Conservation (phyloP, 2,888 invertebrate genomes). For the Dendrolimus pini region DNA sequence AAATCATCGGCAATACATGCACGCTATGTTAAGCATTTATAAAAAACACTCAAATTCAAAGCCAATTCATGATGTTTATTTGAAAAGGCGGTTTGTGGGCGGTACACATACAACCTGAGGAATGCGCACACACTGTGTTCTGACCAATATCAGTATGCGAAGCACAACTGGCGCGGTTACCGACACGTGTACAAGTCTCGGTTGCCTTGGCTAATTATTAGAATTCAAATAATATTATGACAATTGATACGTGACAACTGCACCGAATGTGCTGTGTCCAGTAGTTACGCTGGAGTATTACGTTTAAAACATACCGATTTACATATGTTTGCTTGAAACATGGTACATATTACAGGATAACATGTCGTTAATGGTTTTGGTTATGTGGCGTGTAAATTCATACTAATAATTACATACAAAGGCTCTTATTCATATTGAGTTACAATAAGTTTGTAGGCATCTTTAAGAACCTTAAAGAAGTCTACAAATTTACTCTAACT, state of each 20-base stretch:
- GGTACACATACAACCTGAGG: slow-evolving; percentile 25
- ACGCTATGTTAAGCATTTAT: not conserved
- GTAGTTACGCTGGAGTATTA: too few species aligned
- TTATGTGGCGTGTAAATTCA: too few species aligned
- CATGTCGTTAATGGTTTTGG: too few species aligned
- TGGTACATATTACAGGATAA: too few species aligned
- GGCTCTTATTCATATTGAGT: too few species aligned
- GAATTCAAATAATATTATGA: slow-evolving; percentile 34
- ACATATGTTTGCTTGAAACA: too few species aligned
- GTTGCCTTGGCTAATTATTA: slow-evolving; percentile 57
- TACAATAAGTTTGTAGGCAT: too few species aligned
- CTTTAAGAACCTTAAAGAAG: too few species aligned
- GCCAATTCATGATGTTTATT: slow-evolving; percentile 14
- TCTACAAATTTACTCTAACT: too few species aligned
- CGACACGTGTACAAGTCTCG: slow-evolving; percentile 51
- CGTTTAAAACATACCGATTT: too few species aligned
- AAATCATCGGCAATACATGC: not conserved
- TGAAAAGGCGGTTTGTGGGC: slow-evolving; percentile 19
- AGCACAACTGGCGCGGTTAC: slow-evolving; percentile 46
- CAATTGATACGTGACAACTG: slow-evolving; percentile 32
- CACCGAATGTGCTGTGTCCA: slow-evolving; percentile 8
- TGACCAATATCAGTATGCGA: slow-evolving; percentile 59
- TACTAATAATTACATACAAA: too few species aligned
- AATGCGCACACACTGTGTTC: slow-evolving; percentile 59
- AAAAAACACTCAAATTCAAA: not conserved